phyloP scores from a whole-genome alignment of 2,797 vertebrate species.

The Apodemus agrarius region DNA sequence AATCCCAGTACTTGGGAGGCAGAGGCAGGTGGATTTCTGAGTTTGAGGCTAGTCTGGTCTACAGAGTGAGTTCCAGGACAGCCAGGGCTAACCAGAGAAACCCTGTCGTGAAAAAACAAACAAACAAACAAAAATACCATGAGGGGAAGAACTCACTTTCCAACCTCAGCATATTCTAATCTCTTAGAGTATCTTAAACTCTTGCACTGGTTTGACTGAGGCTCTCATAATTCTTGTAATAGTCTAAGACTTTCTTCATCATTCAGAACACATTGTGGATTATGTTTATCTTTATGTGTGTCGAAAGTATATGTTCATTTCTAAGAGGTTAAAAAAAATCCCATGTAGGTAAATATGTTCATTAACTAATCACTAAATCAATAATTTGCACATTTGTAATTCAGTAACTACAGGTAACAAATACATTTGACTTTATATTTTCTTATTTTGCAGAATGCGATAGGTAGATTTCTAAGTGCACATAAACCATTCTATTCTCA shows the following conservation, averaged over 20 bases:
- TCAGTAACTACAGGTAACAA: no score
- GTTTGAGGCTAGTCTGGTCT: no score
- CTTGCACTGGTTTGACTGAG: neutral
- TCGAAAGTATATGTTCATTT: neutral
- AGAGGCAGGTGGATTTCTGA: no score
- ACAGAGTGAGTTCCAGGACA: no score
- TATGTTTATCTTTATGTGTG: neutral
- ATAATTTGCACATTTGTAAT: neutral
- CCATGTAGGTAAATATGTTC: neutral
- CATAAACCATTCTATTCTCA: neutral
- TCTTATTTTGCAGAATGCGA: neutral
- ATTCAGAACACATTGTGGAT: neutral
- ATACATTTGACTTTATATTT: neutral
- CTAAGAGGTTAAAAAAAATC: neutral
- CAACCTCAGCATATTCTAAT: neutral
- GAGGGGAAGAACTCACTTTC: neutral
- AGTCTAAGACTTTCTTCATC: neutral
- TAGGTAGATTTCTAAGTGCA: neutral
- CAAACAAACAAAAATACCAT: no score
- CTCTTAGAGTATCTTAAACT: neutral
- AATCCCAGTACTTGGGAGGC: no score
- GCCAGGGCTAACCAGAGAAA: no score
- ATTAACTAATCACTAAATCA: neutral
- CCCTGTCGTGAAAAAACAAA: no score
- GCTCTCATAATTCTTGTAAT: neutral